A percentile compares a stretch with the other conserved stretches of the same genome.
Conservation (phyloP, 2,797 vertebrate species). For the Onychomys leucogaster region DNA sequence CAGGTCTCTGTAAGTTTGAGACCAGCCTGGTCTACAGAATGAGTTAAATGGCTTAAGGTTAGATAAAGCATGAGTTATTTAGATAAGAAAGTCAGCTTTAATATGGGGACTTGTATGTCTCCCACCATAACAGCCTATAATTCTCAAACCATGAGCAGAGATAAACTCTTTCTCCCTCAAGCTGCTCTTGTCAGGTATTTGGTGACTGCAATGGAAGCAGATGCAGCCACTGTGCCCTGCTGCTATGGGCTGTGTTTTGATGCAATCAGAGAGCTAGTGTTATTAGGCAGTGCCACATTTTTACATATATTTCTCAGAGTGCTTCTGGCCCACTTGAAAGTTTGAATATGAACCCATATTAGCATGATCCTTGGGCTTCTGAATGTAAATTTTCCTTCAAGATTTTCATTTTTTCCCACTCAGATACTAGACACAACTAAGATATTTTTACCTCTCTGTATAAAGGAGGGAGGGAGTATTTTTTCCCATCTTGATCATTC, state of each 20-base stretch:
- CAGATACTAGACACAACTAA: constrained; percentile 1
- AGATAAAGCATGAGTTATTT: background rate
- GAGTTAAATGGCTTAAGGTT: background rate
- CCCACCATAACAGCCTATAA: background rate
- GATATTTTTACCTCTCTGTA: background rate
- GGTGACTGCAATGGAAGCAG: no score
- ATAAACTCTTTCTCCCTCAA: background rate
- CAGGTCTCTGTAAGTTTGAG: background rate
- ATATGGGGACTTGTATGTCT: background rate
- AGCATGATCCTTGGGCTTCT: background rate
- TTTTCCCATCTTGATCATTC: background rate
- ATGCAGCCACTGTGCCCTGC: background rate
- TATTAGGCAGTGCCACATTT: background rate
- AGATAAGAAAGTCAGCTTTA: background rate
- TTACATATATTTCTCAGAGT: background rate
- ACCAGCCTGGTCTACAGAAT: background rate
- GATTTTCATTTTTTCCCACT: background rate
- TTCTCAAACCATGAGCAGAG: background rate
- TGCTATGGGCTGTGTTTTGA: background rate
- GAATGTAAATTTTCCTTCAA: background rate
- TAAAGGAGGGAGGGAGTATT: background rate
- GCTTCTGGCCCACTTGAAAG: background rate
- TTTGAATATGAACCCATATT: background rate
- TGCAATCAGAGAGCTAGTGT: background rate
- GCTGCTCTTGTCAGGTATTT: background rate